A percentile compares a stretch with the other conserved stretches of the same genome.
phyloP scores from a whole-genome alignment of 2,113 vertebrate genomes.

The Syrmaticus mikado region DNA sequence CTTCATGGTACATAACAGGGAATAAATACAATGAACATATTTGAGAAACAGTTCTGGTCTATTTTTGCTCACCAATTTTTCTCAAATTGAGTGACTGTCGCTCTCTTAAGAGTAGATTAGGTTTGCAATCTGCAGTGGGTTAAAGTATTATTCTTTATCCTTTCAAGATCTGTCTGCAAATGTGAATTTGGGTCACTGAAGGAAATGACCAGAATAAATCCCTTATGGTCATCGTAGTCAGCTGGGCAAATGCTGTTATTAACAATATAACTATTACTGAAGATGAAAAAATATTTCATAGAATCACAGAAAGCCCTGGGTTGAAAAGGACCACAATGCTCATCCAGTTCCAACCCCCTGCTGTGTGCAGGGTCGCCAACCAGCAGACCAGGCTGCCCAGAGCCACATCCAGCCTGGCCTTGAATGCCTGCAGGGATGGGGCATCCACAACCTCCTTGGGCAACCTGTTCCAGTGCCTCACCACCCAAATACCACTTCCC shows the following conservation, averaged over 20 bases:
- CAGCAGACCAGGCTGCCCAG: too few relatives aligned
- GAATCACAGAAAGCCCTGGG: too few relatives aligned
- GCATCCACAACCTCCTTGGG: too few relatives aligned
- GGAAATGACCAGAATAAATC: conserved; percentile 4
- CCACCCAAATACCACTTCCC: too few relatives aligned
- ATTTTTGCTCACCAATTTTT: neutral
- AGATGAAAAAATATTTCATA: neutral
- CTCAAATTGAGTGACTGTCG: neutral
- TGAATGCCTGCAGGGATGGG: too few relatives aligned
- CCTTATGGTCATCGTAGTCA: neutral
- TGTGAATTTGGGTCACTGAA: neutral
- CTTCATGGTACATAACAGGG: neutral
- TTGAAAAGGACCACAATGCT: too few relatives aligned
- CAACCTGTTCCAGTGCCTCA: too few relatives aligned
- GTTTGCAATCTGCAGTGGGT: conserved; percentile 9
- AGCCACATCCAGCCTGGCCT: too few relatives aligned
- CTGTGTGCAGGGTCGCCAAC: too few relatives aligned
- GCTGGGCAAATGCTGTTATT: neutral
- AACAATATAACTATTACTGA: neutral
- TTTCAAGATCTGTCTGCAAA: conserved; percentile 14
- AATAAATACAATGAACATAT: neutral
- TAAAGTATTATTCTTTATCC: conserved; percentile 10
- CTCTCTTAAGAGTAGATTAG: neutral
- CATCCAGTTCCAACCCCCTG: too few relatives aligned
- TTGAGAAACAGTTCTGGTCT: neutral